phyloP scores from a whole-genome alignment of 23 tunicate species.

The Diplosoma virens region DNA sequence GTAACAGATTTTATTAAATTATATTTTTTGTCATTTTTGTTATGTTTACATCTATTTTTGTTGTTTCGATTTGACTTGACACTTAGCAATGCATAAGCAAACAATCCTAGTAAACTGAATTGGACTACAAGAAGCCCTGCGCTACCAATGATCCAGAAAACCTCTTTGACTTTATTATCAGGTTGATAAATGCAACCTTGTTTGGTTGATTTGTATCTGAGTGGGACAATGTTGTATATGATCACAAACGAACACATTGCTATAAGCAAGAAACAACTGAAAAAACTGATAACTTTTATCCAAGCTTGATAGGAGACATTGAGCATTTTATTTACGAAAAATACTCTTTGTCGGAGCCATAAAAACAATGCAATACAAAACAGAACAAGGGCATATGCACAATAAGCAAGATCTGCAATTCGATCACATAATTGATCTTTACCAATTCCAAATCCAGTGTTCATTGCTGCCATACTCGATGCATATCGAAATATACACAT shows the following conservation, averaged over 20 bases:
- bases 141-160: neutral
- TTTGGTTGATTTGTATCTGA: slow-evolving; percentile 13
- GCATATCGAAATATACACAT: slow-evolving; percentile 29
- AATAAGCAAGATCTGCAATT: slow-evolving; percentile 37
- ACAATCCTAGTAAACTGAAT: slow-evolving; percentile 30
- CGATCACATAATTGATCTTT: slow-evolving; percentile 29
- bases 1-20: neutral
- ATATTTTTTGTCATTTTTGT: too few species aligned
- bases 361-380: slow-evolving; percentile 32
- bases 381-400: slow-evolving; percentile 24
- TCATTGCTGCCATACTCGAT: slow-evolving; percentile 13
- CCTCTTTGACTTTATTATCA: neutral
- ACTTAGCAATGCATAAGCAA: slow-evolving; percentile 48
- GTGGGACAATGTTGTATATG: slow-evolving; percentile 14
- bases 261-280: slow-evolving; percentile 25
- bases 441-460: slow-evolving; percentile 1
- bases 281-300: slow-evolving; percentile 33
- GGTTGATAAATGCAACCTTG: slow-evolving; percentile 28
- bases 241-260: neutral
- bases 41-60: too few species aligned
- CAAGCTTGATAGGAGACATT: neutral
- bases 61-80: too few species aligned
- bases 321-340: slow-evolving; percentile 56
- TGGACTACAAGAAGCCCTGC: slow-evolving; percentile 18
- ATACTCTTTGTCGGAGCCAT: slow-evolving; percentile 53